A percentile compares a stretch with the other conserved stretches of the same genome.
These are phyloP conservation scores for Cylindroiulus punctatus DNA, from an alignment of 2,888 invertebrate genomes.

Conservation along the genomic window DNA sequence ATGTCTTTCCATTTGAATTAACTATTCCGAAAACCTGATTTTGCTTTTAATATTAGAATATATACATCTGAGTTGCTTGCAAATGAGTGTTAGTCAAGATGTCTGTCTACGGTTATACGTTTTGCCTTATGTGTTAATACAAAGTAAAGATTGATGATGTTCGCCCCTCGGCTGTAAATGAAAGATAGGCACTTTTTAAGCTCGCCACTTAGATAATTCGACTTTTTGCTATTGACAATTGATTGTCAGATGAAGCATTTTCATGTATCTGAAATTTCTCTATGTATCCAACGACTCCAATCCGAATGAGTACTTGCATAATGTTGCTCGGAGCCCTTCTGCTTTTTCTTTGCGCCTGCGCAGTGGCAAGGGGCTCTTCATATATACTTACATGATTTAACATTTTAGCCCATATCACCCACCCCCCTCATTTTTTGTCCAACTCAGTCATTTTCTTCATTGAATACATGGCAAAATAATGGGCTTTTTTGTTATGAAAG, in stretches of 20 bases:
- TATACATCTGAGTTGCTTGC: not conserved
- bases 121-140: not conserved
- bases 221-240: not conserved
- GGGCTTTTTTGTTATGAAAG: conserved; percentile 17
- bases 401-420: not conserved
- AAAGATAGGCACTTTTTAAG: not conserved
- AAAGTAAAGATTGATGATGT: conserved; percentile 3
- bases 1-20: no score
- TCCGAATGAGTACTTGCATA: not conserved
- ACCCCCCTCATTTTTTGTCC: not conserved
- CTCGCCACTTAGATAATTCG: not conserved
- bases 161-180: not conserved
- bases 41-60: no score
- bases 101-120: not conserved
- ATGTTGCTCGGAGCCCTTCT: not conserved
- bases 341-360: not conserved
- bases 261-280: not conserved
- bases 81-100: not conserved
- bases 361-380: not conserved
- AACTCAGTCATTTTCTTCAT: conserved; percentile 17
- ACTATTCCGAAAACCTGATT: no score
- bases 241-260: conserved; percentile 1
- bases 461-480: conserved; percentile 36
- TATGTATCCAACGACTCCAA: not conserved
- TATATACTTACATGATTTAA: not conserved